Evolutionary conservation across 2,113 vertebrate genomes (phyloP).

Genomic region (Labeo catla): DNA sequence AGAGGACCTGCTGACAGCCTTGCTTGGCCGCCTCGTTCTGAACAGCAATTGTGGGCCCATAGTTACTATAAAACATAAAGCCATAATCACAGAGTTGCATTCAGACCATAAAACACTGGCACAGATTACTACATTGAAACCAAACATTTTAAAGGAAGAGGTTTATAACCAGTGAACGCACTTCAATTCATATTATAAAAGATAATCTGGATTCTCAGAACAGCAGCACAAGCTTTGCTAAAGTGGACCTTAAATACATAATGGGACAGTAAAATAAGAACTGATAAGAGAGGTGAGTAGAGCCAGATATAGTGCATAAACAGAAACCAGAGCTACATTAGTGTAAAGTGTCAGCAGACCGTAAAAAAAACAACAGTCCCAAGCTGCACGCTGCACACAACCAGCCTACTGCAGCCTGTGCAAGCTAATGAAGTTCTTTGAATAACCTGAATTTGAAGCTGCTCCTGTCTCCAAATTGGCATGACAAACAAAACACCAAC

Average conservation of each 20-base stretch:
- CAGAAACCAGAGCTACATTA: conserved; percentile 15
- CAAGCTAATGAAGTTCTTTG: neutral
- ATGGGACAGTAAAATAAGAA: neutral
- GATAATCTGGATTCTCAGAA: neutral
- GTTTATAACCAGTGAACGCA: neutral
- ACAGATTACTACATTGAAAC: neutral
- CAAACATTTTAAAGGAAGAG: neutral
- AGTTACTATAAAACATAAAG: conserved; percentile 78
- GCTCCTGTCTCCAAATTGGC: neutral
- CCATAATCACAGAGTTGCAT: neutral
- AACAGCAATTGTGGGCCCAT: conserved; percentile 85
- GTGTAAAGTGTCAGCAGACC: neutral
- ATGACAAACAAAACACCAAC: neutral
- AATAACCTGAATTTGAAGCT: neutral
- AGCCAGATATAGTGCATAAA: neutral
- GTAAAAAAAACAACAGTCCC: neutral
- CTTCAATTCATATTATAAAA: neutral
- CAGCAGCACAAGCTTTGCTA: conserved; percentile 12
- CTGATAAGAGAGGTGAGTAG: neutral
- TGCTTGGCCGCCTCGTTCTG: conserved; percentile 78
- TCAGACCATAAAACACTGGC: neutral
- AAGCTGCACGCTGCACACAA: neutral
- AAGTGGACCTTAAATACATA: neutral
- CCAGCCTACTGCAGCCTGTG: neutral
- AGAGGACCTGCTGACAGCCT: conserved; percentile 89